These are phyloP conservation scores for Phenganax marumi DNA, from an alignment of 92 coral and sea anemone species.

Conservation along the genomic window DNA sequence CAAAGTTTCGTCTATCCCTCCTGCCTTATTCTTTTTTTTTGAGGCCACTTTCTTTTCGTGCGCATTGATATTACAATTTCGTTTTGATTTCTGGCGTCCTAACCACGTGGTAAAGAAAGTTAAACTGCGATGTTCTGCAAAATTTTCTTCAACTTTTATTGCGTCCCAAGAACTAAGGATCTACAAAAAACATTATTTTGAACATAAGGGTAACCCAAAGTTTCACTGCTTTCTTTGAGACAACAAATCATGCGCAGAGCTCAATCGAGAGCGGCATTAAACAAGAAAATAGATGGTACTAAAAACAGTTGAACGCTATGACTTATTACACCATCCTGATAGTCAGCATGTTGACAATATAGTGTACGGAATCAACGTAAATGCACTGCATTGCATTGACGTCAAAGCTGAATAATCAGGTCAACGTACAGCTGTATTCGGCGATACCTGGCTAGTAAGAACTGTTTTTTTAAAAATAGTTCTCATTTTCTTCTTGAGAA, in stretches of 20 bases:
- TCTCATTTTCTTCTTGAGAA: slow-evolving; percentile 65
- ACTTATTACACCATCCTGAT: neutral
- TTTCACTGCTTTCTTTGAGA: neutral
- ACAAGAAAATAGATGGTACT: too few species aligned
- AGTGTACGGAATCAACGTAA: neutral
- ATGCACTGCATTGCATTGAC: neutral
- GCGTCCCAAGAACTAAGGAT: slow-evolving; percentile 41
- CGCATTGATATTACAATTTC: slow-evolving; percentile 1
- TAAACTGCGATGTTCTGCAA: slow-evolving; percentile 18
- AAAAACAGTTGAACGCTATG: too few species aligned
- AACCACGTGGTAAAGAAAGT: slow-evolving; percentile 22
- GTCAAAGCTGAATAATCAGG: neutral
- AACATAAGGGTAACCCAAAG: neutral
- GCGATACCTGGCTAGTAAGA: slow-evolving; percentile 22
- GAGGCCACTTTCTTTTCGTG: neutral
- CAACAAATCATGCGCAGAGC: too few species aligned
- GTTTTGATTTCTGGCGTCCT: slow-evolving; percentile 31
- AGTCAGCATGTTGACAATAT: neutral
- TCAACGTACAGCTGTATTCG: too few species aligned
- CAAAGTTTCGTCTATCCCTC: slow-evolving; percentile 21
- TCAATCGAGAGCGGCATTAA: too few species aligned
- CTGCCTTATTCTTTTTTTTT: neutral
- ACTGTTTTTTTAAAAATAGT: slow-evolving; percentile 56
- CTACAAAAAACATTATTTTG: neutral
- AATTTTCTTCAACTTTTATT: slow-evolving; percentile 32